Conservation (phyloP, 1,140 invertebrate genomes). For the Cheumatopsyche charites region DNA sequence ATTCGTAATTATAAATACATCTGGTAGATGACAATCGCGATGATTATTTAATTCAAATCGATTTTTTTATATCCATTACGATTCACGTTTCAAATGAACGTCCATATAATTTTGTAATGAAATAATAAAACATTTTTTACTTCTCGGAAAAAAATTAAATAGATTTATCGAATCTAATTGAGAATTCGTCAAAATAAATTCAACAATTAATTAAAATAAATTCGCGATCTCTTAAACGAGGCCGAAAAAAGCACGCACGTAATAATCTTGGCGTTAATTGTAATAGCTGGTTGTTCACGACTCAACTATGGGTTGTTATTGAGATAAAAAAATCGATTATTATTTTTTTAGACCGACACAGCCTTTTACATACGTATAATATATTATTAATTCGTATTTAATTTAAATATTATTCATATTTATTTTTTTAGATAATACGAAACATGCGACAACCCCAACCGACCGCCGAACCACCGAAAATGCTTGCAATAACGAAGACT, state of each 20-base stretch:
- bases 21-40: too few relatives aligned
- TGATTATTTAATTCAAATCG: too few relatives aligned
- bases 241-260: background rate
- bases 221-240: background rate
- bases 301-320: constrained; percentile 6
- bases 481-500: constrained; percentile 23
- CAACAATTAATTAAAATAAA: constrained; percentile 16
- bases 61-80: too few relatives aligned
- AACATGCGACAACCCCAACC: background rate
- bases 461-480: background rate
- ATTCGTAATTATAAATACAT: too few relatives aligned
- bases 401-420: too few relatives aligned
- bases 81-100: too few relatives aligned
- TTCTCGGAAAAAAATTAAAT: too few relatives aligned
- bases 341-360: background rate
- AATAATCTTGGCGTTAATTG: constrained; percentile 6
- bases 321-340: constrained; percentile 9
- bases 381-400: too few relatives aligned
- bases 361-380: background rate
- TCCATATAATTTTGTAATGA: too few relatives aligned
- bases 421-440: background rate
- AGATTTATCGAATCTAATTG: background rate
- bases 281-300: constrained; percentile 17
- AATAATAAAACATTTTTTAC: too few relatives aligned
- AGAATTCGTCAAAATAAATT: constrained; percentile 7